Conservation (phyloP, 2,888 invertebrate genomes). For the Drosophila paranaensis region DNA sequence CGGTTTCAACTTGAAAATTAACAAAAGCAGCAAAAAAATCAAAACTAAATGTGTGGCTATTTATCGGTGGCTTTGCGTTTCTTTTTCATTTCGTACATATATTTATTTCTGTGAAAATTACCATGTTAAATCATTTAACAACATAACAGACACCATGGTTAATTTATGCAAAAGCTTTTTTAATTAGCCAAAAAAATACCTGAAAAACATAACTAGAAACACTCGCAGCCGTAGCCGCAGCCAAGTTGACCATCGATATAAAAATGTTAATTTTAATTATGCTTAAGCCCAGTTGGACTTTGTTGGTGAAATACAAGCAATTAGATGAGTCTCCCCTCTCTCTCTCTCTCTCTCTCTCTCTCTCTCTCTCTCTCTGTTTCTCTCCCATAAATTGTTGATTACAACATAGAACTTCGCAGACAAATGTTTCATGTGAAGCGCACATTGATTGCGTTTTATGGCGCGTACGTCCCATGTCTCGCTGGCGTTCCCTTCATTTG, state of each 20-base stretch:
- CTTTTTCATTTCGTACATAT: constrained; percentile 2
- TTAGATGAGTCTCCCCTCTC: constrained; percentile 32
- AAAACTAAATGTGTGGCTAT: constrained; percentile 26
- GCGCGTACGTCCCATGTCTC: not conserved
- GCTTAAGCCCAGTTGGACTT: not conserved
- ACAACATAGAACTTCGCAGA: constrained; percentile 22
- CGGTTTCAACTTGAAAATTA: constrained; percentile 39
- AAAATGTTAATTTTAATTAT: constrained; percentile 49
- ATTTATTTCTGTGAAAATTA: constrained; percentile 21
- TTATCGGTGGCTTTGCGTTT: constrained; percentile 17
- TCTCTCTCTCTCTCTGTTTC: not conserved
- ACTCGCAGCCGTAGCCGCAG: constrained; percentile 6
- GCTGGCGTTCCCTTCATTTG: constrained; percentile 10
- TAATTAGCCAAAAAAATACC: constrained; percentile 30
- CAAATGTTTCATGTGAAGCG: constrained; percentile 33
- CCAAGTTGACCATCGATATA: constrained; percentile 27
- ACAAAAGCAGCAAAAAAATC: constrained; percentile 4
- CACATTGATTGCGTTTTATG: constrained; percentile 40
- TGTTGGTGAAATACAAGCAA: constrained; percentile 20
- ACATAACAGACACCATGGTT: constrained; percentile 27
- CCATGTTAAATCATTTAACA: constrained; percentile 51
- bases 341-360: constrained; percentile 7
- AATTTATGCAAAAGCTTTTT: constrained; percentile 52
- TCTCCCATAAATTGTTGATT: constrained; percentile 33
- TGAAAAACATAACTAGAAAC: constrained; percentile 6